These are phyloP conservation scores for Crenuchus spilurus DNA, from an alignment of 2,797 vertebrate genomes.

Conservation along the genomic window DNA sequence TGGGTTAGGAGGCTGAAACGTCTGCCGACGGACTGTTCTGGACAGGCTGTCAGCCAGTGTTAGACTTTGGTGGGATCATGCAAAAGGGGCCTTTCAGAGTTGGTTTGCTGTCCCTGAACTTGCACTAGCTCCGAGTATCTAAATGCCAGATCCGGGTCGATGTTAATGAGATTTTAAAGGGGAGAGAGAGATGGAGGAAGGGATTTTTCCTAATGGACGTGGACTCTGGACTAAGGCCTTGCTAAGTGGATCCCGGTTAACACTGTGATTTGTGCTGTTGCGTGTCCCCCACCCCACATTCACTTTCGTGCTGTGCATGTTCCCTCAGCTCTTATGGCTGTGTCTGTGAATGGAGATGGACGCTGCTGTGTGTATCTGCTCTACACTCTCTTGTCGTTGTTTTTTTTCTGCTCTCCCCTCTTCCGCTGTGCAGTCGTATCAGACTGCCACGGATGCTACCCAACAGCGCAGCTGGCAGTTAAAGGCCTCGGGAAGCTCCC, in stretches of 20 bases:
- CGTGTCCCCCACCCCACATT: not conserved
- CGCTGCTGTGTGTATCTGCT: conserved; percentile 77
- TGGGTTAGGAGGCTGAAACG: conserved; percentile 36
- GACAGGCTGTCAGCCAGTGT: conserved; percentile 26
- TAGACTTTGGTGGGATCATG: not conserved
- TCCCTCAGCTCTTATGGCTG: conserved; percentile 27
- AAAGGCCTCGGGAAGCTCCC: conserved; percentile 94
- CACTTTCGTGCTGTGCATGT: conserved; percentile 49
- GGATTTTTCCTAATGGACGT: not conserved
- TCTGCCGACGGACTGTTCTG: conserved; percentile 43
- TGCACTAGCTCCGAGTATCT: not conserved
- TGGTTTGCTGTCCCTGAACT: conserved; percentile 1
- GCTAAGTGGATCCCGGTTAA: not conserved
- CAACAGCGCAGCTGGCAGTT: conserved; percentile 94
- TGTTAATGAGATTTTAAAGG: conserved; percentile 6
- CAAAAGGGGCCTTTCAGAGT: conserved; percentile 12
- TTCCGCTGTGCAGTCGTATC: conserved; percentile 87
- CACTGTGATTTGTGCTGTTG: not conserved
- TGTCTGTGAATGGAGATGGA: conserved; percentile 67
- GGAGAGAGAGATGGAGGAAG: not conserved
- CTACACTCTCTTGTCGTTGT: conserved; percentile 81
- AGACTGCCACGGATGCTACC: conserved; percentile 93
- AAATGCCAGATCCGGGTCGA: not conserved
- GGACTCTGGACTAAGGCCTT: not conserved
- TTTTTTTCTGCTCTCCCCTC: conserved; percentile 77